phyloP scores from a whole-genome alignment of 1,140 invertebrate genomes.

The Coenobita brevimanus region DNA sequence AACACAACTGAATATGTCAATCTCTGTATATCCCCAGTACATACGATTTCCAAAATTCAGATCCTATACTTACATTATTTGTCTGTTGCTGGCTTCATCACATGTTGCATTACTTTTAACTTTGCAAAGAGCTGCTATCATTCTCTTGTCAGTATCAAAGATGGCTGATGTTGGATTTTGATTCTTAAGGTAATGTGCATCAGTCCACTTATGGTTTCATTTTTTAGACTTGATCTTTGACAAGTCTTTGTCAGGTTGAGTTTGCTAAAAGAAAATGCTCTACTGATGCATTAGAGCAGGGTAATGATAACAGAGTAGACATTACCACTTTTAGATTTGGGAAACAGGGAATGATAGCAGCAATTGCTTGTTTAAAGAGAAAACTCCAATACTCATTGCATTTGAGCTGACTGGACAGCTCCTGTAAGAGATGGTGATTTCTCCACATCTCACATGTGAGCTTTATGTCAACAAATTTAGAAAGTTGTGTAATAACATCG shows the following conservation, averaged over 20 bases:
- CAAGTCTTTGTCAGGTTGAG: slow-evolving; percentile 31
- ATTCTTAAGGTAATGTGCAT: slow-evolving; percentile 51
- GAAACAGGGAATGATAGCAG: slow-evolving; percentile 7
- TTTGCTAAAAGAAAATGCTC: slow-evolving; percentile 39
- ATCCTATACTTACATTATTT: not conserved
- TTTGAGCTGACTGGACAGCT: not conserved
- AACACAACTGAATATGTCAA: too few relatives aligned
- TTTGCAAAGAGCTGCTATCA: not conserved
- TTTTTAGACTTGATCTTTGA: slow-evolving; percentile 40
- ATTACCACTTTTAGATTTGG: slow-evolving; percentile 24
- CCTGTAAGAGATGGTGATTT: slow-evolving; percentile 7
- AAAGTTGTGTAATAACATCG: slow-evolving; percentile 19
- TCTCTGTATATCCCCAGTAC: too few relatives aligned
- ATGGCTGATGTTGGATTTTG: slow-evolving; percentile 16
- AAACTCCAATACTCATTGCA: slow-evolving; percentile 39
- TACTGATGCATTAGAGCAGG: slow-evolving; percentile 41
- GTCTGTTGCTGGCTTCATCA: not conserved
- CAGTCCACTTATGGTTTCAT: slow-evolving; percentile 34
- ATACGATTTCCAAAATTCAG: too few relatives aligned
- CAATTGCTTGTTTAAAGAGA: slow-evolving; percentile 17
- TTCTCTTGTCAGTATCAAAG: not conserved
- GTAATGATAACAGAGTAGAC: slow-evolving; percentile 12
- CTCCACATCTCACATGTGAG: slow-evolving; percentile 37
- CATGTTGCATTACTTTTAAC: slow-evolving; percentile 26
- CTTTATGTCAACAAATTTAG: slow-evolving; percentile 34